Evolutionary conservation across 2,888 invertebrate genomes (phyloP), one percentile per base, ranked within the genome.

Genomic region (Ichneumoninae sp.): DNA sequence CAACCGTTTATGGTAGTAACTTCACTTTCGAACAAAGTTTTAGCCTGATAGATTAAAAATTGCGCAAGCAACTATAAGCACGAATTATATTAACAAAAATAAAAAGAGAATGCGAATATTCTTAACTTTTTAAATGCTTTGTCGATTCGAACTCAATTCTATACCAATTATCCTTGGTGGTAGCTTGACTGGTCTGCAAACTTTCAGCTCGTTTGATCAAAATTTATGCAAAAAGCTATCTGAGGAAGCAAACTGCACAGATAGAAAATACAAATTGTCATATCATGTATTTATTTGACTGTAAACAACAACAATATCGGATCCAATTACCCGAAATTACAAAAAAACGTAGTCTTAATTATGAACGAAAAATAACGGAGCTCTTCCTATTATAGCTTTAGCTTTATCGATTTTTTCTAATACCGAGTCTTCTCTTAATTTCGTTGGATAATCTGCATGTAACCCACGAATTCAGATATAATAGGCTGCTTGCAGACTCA

Each of bases 391-490:
- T 50, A n/a, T 50, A n/a, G 50, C 50, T 50, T 50, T 50, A 1
- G n/a, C 33, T 65, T 40, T 40, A 10, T 2, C 10, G 40, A 40
- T 8, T 40, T 40, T 40, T 40, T 8, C 40, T 40, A 40, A 40
- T 10, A 40, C 7, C 65, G 6, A n/a, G 7, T 65, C n/a, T 65
- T 65, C n/a, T 33, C 6, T 36, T 19, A 36, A 80, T 80, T 68
- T 68, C 36, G 26, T 44, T 47, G 26, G 81, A 68, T 13, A 81
- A 50, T 1, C 62, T 50, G 19, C 81, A 76, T 44, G 75, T 81
- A 4, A 69, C 2, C 76, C 75, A 77, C 13, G 77, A 82, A 52
- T 76, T 82, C 40, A 78, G 36, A 19, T 72, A 82, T 33, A 82
- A 33, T 19, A 78, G 19, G 19, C 65, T 78, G 10, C 66, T 54